Evolutionary conservation across 2,888 invertebrate genomes (phyloP), one percentile per base, ranked within the genome.

Genomic region (Sminthurides aquaticus): DNA sequence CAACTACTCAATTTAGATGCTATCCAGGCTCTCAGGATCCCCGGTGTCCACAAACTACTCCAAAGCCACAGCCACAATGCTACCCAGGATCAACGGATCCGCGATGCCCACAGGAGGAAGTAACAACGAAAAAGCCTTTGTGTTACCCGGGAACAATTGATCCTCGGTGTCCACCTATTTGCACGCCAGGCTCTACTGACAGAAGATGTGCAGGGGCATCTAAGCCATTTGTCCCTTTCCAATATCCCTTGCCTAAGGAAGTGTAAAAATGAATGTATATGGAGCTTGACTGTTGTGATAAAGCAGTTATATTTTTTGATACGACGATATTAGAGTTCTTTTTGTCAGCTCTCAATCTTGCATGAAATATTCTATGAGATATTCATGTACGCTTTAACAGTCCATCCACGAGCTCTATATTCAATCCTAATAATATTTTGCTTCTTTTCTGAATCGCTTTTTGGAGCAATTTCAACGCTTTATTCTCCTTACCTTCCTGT

Each of bases 1-100:
- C 64, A 29, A 59, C 56, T 3, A 56, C 56, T 26, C 56, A 55
- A 56, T 56, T 43, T 18, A 43, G 11, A 11, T 43, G 43, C 18
- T 43, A 43, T 43, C 43, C 43, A 1, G 77, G 79, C 20, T 76
- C 75, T 69, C 76, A 3, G 60, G 79, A 64, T 25, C 49, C 49
- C n/a, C 49, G 29, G 2, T 57, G 57, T n/a, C 57, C 59, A 8
- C 56, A 52, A 58, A 22, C 56, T 27, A 57, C 62, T 15, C 8
- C 55, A 3, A 26, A 8, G n/a, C 27, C 54, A 8, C 22, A 76
- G 76, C 79, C 78, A 68, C 52, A 68, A 72, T 80, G 71, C 56
- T 61, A 24, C 60, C 78, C 79, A 0, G 79, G 79, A 20, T 76
- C 74, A 2, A 72, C 59, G 3, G 68, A 77, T 76, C 68, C 77